phyloP scores from a whole-genome alignment of 2,113 vertebrate genomes.

The Notechis scutatus region DNA sequence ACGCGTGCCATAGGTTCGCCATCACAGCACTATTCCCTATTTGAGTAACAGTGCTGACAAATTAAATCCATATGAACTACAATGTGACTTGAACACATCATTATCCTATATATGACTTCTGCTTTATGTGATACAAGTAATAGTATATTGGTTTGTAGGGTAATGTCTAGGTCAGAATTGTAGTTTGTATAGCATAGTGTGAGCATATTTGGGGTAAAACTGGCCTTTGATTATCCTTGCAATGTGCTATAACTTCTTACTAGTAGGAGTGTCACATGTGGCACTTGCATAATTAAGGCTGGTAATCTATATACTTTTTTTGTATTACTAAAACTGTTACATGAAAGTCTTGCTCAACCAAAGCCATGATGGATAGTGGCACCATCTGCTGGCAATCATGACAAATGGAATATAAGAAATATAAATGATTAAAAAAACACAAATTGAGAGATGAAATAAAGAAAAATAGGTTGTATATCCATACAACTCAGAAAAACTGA shows the following conservation, averaged over 20 bases:
- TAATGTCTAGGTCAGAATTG: not conserved
- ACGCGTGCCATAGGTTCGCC: no score
- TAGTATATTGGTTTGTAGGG: not conserved
- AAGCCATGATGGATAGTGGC: not conserved
- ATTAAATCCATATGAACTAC: not conserved
- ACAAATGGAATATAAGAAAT: not conserved
- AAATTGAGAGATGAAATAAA: not conserved
- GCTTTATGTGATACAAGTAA: not conserved
- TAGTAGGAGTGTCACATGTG: not conserved
- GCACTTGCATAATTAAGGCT: not conserved
- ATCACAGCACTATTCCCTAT: not conserved
- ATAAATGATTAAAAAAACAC: not conserved
- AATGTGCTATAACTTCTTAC: not conserved
- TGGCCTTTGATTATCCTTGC: not conserved
- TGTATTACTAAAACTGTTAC: not conserved
- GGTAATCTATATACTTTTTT: not conserved
- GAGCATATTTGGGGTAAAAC: not conserved
- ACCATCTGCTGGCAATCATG: not conserved
- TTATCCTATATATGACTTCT: not conserved
- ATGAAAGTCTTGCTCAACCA: not conserved
- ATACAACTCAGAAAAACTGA: not conserved
- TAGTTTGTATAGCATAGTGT: not conserved
- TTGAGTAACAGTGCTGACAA: not conserved
- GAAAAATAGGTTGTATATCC: not conserved
- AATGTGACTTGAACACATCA: not conserved